Evolutionary conservation across 2,797 vertebrate genomes (phyloP).

Genomic region (Monodelphis domestica): DNA sequence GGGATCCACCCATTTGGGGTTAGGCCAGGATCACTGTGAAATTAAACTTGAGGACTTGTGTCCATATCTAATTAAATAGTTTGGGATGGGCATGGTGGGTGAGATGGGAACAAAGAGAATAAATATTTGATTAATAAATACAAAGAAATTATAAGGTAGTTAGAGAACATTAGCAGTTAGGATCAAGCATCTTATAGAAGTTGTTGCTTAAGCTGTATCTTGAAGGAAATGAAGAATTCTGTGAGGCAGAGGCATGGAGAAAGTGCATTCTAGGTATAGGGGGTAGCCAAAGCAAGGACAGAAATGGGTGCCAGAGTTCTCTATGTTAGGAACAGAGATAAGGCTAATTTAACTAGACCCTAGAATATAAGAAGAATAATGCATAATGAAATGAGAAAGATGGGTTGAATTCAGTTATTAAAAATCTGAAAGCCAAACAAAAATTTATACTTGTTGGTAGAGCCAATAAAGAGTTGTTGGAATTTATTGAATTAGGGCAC

Average conservation of each 20-base stretch:
- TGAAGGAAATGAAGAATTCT: not conserved
- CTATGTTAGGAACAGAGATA: not conserved
- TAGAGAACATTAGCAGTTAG: not conserved
- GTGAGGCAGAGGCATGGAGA: not conserved
- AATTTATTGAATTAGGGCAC: not conserved
- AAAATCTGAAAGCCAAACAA: not conserved
- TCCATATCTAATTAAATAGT: not conserved
- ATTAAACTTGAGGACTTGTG: not conserved
- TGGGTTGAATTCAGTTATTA: not conserved
- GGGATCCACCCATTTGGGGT: not conserved
- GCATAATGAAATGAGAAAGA: not conserved
- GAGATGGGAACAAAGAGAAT: no score
- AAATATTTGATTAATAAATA: not conserved
- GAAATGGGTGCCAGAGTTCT: not conserved
- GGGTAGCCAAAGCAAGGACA: not conserved
- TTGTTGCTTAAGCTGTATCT: not conserved
- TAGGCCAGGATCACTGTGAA: not conserved
- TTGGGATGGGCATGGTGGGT: not conserved
- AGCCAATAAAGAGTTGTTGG: not conserved
- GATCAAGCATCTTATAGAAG: not conserved
- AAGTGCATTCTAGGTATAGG: not conserved
- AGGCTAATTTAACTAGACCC: not conserved
- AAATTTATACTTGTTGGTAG: not conserved
- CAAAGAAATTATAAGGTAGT: not conserved
- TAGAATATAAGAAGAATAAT: not conserved